Conservation (phyloP, 2,888 invertebrate species). For the Prenolepis imparis region DNA sequence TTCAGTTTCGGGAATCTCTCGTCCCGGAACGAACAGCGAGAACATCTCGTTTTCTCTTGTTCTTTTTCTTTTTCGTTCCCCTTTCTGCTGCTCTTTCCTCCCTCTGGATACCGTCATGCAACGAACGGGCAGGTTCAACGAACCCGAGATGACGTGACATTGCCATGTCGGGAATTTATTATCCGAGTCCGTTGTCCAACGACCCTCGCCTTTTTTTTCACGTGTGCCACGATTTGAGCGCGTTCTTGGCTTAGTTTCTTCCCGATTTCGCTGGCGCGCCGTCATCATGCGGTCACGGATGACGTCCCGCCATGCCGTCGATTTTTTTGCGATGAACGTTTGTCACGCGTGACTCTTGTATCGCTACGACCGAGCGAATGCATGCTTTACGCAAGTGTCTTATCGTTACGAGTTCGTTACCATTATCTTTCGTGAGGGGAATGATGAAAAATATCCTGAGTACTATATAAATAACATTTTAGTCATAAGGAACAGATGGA, state of each 20-base stretch:
- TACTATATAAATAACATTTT: slow-evolving; percentile 24
- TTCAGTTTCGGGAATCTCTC: neutral
- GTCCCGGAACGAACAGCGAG: slow-evolving; percentile 11
- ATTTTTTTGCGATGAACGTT: slow-evolving; percentile 37
- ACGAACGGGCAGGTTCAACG: slow-evolving; percentile 75
- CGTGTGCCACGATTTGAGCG: slow-evolving; percentile 63
- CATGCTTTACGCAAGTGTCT: slow-evolving; percentile 23
- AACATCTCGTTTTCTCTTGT: slow-evolving; percentile 6
- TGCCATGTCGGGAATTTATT: slow-evolving; percentile 82
- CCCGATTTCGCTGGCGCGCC: slow-evolving; percentile 56
- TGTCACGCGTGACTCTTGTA: slow-evolving; percentile 22
- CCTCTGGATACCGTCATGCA: slow-evolving; percentile 55
- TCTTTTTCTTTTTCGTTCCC: slow-evolving; percentile 30
- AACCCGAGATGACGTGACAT: slow-evolving; percentile 77
- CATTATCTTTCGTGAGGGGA: slow-evolving; percentile 11
- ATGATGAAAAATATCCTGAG: neutral
- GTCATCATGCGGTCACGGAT: slow-evolving; percentile 55
- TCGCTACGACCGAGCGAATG: slow-evolving; percentile 19
- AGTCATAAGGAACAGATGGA: neutral
- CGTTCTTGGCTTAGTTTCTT: slow-evolving; percentile 61
- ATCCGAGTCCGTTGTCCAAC: slow-evolving; percentile 78
- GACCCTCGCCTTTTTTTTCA: slow-evolving; percentile 72
- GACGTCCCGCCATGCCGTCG: slow-evolving; percentile 23
- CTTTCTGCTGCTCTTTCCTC: slow-evolving; percentile 54
- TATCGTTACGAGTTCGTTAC: slow-evolving; percentile 28